phyloP scores from a whole-genome alignment of 2,797 vertebrate genomes.

The Jordanella pulchra region DNA sequence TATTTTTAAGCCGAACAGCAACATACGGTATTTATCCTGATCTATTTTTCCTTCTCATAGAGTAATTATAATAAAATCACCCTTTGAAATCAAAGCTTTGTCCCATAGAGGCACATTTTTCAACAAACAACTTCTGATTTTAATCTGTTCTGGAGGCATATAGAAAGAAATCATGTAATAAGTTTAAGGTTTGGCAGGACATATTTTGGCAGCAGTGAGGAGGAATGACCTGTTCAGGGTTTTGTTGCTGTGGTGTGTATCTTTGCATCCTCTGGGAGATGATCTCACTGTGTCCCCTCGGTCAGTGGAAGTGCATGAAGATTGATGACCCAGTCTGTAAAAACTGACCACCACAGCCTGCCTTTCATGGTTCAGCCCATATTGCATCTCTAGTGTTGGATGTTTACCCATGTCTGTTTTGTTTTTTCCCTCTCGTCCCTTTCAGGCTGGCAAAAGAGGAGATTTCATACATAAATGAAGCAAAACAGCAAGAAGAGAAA shows the following conservation, averaged over 20 bases:
- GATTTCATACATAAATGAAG: slow-evolving; percentile 88
- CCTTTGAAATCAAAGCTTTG: too few species aligned
- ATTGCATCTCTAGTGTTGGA: slow-evolving; percentile 44
- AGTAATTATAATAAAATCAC: too few species aligned
- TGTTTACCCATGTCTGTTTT: slow-evolving; percentile 34
- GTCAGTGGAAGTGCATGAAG: slow-evolving; percentile 52
- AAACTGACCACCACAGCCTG: slow-evolving; percentile 61
- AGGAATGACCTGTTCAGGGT: slow-evolving; percentile 63
- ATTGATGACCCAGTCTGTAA: slow-evolving; percentile 54
- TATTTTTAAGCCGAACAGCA: too few species aligned
- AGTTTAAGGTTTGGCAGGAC: not conserved
- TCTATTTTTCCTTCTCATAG: too few species aligned
- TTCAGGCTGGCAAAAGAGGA: slow-evolving; percentile 91
- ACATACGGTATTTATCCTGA: too few species aligned
- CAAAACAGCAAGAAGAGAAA: slow-evolving; percentile 91
- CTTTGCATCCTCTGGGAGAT: slow-evolving; percentile 69
- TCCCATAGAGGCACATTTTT: too few species aligned
- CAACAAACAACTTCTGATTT: too few species aligned
- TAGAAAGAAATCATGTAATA: too few species aligned
- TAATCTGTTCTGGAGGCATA: too few species aligned
- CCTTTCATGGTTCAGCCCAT: slow-evolving; percentile 30
- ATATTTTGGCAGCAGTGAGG: slow-evolving; percentile 63
- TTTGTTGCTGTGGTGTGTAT: slow-evolving; percentile 76
- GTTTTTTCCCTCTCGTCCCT: slow-evolving; percentile 9
- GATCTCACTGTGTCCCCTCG: slow-evolving; percentile 57